Base-by-base conservation (phyloP, 2,113 vertebrate species). In the Limnothrissa miodon region DNA sequence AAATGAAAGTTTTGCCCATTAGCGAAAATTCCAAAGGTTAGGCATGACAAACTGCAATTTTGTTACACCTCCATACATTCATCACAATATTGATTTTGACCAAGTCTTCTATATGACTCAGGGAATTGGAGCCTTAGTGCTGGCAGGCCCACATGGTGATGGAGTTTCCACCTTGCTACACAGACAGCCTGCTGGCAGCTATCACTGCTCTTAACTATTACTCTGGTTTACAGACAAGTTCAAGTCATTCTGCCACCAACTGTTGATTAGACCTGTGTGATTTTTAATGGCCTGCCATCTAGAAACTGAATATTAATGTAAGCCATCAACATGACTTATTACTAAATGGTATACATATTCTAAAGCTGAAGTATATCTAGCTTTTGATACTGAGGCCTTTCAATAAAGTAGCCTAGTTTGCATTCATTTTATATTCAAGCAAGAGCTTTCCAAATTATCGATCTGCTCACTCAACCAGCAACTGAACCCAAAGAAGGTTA, bases 61-160 rank as follows among this genome's bases (percentile, higher is more conserved):
- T 29, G 66, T 74, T 74, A 74, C 33, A 74, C 11, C 66, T 74
- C 66, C 15, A 13, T 36, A 29, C 66, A 74, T 74, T 74, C 11
- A 74, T 74, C 66, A 36, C 29, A 1, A 29, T 74, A 74, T 74
- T 74, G 66, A 74, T 74, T 66, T 66, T 66, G n/a, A 33, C n/a
- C 59, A 66, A 25, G 11, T 33, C 29, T 11, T 33, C 66, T n/a
- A 29, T 74, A 74, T 74, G 66, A 33, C 29, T 36, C 11, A n/a
- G 13, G n/a, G n/a, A 29, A 29, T 29, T 62, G 59, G 8, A 62
- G 51, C 19, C 51, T 56, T 21, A 56, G 51, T 29, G n/a, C 59
- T 29, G n/a, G 25, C n/a, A 29, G 59, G 7, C 10, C 59, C 59
- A 74, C 2, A 74, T 4, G n/a, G 25, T 74, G 66, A 74, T 74